Evolutionary conservation across 1,140 invertebrate species (phyloP).

Genomic region (Asobara japonica): DNA sequence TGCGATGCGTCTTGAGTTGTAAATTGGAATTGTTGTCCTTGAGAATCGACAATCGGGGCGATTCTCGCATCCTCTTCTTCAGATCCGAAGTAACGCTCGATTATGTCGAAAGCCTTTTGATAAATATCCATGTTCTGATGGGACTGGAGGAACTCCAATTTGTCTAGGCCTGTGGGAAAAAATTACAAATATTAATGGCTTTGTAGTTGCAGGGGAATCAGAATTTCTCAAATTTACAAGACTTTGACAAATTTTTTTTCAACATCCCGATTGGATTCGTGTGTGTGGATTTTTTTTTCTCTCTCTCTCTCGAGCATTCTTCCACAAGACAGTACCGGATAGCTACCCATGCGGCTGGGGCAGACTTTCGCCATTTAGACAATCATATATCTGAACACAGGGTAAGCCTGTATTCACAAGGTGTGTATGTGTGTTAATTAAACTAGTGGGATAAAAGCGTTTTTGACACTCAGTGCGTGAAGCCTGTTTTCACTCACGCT

Average conservation of each 20-base stretch:
- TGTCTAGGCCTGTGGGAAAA: slow-evolving; percentile 84
- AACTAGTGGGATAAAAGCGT: too few species aligned
- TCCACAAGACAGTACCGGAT: too few species aligned
- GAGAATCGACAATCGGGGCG: slow-evolving; percentile 80
- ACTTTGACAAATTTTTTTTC: too few species aligned
- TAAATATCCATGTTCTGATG: slow-evolving; percentile 97
- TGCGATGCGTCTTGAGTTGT: slow-evolving; percentile 73
- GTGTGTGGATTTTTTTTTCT: too few species aligned
- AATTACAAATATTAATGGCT: slow-evolving; percentile 34
- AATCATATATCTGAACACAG: too few species aligned
- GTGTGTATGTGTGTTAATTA: background rate
- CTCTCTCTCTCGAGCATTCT: too few species aligned
- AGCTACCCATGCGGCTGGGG: too few species aligned
- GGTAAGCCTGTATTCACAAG: slow-evolving; percentile 1
- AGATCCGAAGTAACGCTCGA: slow-evolving; percentile 93
- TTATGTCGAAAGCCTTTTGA: slow-evolving; percentile 95
- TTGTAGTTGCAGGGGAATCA: background rate
- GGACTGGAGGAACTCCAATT: slow-evolving; percentile 96
- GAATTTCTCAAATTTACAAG: too few species aligned
- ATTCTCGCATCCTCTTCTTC: slow-evolving; percentile 90
- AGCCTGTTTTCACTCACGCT: too few species aligned
- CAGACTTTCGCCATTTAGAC: too few species aligned
- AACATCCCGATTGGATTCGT: too few species aligned
- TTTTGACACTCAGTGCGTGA: too few species aligned
- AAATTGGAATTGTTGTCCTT: slow-evolving; percentile 83